These are phyloP conservation scores for Penaeus monodon DNA, from an alignment of 2,888 invertebrate genomes.

Conservation along the genomic window DNA sequence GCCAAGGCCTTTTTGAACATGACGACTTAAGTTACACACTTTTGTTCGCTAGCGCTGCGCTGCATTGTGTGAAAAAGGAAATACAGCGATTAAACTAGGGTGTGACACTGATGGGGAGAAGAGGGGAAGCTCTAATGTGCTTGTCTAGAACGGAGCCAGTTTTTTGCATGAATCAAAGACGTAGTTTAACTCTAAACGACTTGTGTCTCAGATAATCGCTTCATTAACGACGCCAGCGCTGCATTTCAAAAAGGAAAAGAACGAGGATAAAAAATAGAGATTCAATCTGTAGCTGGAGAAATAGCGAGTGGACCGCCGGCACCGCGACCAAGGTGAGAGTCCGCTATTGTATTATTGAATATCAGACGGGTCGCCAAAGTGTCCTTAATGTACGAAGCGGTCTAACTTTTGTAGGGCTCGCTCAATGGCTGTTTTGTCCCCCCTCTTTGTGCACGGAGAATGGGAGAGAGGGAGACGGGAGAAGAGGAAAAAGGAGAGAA, in stretches of 20 bases:
- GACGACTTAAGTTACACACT: no score
- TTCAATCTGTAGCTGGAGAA: not conserved
- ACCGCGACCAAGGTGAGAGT: conserved; percentile 17
- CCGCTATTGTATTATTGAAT: conserved; percentile 40
- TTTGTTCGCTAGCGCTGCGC: no score
- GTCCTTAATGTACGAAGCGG: conserved; percentile 44
- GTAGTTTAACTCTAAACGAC: no score
- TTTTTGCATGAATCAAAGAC: no score
- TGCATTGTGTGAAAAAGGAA: no score
- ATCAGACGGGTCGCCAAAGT: conserved; percentile 41
- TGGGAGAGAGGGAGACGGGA: no score
- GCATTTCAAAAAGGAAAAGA: not conserved
- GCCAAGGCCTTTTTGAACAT: no score
- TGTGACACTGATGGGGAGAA: not conserved
- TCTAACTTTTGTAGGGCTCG: conserved; percentile 35
- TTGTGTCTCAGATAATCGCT: no score
- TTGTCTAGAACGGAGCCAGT: no score
- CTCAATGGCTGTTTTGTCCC: conserved; percentile 30
- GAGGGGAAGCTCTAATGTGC: not conserved
- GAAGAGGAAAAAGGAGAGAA: no score
- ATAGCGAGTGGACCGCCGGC: not conserved
- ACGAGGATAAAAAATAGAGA: not conserved
- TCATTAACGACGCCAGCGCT: no score
- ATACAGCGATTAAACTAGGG: conserved; percentile 13
- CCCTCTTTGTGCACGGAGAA: conserved; percentile 5